phyloP scores from a whole-genome alignment of 2,888 invertebrate species.

The Phragmatobia fuliginosa region DNA sequence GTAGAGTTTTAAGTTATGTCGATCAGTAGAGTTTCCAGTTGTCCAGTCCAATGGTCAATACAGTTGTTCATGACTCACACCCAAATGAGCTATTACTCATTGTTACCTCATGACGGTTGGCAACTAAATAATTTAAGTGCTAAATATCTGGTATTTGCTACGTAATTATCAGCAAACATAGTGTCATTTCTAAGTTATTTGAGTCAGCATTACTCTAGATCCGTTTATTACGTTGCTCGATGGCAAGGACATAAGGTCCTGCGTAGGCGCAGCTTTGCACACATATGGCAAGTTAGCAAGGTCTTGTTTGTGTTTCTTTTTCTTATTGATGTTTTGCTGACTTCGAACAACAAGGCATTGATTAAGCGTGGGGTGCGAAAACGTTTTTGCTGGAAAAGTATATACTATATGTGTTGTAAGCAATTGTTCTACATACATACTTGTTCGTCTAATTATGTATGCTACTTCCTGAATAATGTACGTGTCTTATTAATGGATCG shows the following conservation, averaged over 20 bases:
- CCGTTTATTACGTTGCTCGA: slow-evolving; percentile 31
- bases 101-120: not conserved
- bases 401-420: slow-evolving; percentile 42
- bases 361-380: slow-evolving; percentile 52
- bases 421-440: slow-evolving; percentile 35
- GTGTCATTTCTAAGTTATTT: not conserved
- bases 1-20: not conserved
- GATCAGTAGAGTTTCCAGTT: not conserved
- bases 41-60: not conserved
- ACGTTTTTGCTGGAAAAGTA: slow-evolving; percentile 38
- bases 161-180: slow-evolving; percentile 11
- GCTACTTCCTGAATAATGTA: slow-evolving; percentile 31
- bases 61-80: not conserved
- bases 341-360: slow-evolving; percentile 51
- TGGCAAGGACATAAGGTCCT: slow-evolving; percentile 59
- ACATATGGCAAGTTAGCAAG: slow-evolving; percentile 66
- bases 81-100: not conserved
- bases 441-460: slow-evolving; percentile 27
- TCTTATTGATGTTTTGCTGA: slow-evolving; percentile 47
- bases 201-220: slow-evolving; percentile 28
- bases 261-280: slow-evolving; percentile 65
- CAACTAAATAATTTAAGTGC: not conserved
- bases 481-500: slow-evolving; percentile 29
- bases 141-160: not conserved
- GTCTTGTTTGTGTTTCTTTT: slow-evolving; percentile 56